phyloP scores from a whole-genome alignment of 1,140 invertebrate genomes.

The Drosophila truncata region DNA sequence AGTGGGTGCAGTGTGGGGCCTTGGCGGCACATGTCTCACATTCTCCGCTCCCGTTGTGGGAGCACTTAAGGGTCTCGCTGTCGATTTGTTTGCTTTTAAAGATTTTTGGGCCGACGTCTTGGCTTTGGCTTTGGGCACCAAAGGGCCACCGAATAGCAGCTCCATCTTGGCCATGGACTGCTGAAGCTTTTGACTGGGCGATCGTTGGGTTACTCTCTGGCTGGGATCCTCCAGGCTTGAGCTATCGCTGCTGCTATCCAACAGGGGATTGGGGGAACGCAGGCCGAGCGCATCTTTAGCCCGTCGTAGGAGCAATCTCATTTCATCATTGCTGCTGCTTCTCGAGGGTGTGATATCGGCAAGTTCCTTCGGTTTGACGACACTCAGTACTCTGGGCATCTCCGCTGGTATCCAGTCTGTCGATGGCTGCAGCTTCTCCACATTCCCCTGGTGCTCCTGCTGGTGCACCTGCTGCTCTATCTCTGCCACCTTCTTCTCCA shows the following conservation, averaged over 20 bases:
- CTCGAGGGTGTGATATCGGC: conserved; percentile 2
- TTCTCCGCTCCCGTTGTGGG: conserved; percentile 16
- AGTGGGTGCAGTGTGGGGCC: conserved; percentile 61
- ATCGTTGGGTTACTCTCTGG: neutral
- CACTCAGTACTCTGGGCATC: conserved; percentile 5
- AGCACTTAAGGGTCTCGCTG: conserved; percentile 54
- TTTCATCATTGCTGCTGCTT: conserved; percentile 33
- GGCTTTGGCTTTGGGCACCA: neutral
- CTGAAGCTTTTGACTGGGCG: conserved; percentile 28
- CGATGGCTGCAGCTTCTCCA: neutral
- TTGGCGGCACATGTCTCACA: neutral
- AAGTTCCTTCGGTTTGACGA: conserved; percentile 3
- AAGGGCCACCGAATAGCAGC: conserved; percentile 54
- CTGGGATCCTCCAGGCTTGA: neutral
- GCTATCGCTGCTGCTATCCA: conserved; percentile 27
- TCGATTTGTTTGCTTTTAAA: neutral
- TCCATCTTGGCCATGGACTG: conserved; percentile 73
- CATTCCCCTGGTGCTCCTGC: too few species aligned
- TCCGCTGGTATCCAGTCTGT: neutral
- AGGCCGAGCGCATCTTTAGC: conserved; percentile 24
- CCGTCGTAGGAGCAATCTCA: conserved; percentile 13
- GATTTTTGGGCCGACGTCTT: neutral
- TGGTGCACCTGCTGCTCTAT: neutral
- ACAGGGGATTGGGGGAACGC: neutral
- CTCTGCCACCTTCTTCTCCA: neutral